These are phyloP conservation scores for Drosophila mimica DNA, from an alignment of 2,888 invertebrate species.

Conservation along the genomic window DNA sequence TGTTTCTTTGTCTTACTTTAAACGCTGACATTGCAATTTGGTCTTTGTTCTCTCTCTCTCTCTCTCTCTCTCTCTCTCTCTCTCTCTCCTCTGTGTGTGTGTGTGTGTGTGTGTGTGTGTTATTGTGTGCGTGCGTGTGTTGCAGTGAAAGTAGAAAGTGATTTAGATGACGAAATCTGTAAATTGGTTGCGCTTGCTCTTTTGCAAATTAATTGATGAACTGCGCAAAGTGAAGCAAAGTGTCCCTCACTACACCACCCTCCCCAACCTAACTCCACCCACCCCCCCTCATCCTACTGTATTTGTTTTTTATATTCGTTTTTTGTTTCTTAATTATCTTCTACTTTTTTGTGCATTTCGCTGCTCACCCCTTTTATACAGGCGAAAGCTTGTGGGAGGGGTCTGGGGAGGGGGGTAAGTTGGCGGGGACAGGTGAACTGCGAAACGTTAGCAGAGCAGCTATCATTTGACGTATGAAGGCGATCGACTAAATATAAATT, in stretches of 20 bases:
- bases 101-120: conserved; percentile 3
- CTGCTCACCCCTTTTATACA: conserved; percentile 19
- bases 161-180: conserved; percentile 48
- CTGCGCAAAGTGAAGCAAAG: not conserved
- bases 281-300: accelerated
- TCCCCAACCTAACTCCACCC: too few species aligned
- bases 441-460: conserved; percentile 18
- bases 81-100: conserved; percentile 12
- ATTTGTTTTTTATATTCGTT: not conserved
- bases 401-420: too few species aligned
- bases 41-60: conserved; percentile 16
- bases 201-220: conserved; percentile 24
- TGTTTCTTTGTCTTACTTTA: conserved; percentile 3
- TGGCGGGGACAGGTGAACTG: not conserved
- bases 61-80: conserved; percentile 19
- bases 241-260: not conserved
- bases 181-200: conserved; percentile 33
- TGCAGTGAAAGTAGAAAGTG: conserved; percentile 76
- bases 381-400: not conserved
- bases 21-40: conserved; percentile 49
- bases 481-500: conserved; percentile 71
- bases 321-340: not conserved
- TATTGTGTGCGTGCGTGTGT: conserved; percentile 8
- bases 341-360: not conserved
- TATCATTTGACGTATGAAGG: conserved; percentile 70